These are phyloP conservation scores for Hanleya hanleyi DNA, from an alignment of 2,888 invertebrate genomes.

Conservation along the genomic window DNA sequence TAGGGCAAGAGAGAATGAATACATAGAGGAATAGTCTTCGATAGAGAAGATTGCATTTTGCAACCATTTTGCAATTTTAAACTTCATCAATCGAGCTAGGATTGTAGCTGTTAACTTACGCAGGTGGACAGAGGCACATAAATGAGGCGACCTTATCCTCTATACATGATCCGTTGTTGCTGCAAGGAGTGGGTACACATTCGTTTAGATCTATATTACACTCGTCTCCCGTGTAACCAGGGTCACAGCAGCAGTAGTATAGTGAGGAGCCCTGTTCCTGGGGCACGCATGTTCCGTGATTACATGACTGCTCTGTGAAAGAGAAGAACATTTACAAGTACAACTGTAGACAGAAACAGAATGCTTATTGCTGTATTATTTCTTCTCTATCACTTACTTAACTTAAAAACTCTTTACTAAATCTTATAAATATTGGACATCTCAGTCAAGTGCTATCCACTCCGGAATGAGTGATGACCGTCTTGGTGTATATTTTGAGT, in stretches of 20 bases:
- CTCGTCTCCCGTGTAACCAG: conserved; percentile 37
- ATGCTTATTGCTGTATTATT: no score
- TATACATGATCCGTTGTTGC: conserved; percentile 32
- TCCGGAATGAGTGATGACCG: no score
- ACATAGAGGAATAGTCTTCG: not conserved
- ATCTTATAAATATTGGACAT: no score
- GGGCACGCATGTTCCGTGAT: conserved; percentile 27
- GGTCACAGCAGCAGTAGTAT: conserved; percentile 42
- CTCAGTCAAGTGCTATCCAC: no score
- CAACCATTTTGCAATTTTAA: no score
- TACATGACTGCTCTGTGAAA: conserved; percentile 27
- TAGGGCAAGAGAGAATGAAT: not conserved
- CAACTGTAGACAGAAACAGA: no score
- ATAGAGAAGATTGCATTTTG: no score
- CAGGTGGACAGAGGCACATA: conserved; percentile 24
- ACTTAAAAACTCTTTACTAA: no score
- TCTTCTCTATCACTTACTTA: no score
- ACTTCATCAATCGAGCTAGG: no score
- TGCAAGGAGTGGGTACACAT: conserved; percentile 33
- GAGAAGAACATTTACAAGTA: no score
- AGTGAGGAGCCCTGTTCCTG: conserved; percentile 18
- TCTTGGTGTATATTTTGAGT: no score
- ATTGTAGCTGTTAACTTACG: conserved; percentile 7
- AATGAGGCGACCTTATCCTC: conserved; percentile 24
- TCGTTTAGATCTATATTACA: conserved; percentile 42